Conservation (phyloP, 2,113 vertebrate genomes). For the Upupa epops region DNA sequence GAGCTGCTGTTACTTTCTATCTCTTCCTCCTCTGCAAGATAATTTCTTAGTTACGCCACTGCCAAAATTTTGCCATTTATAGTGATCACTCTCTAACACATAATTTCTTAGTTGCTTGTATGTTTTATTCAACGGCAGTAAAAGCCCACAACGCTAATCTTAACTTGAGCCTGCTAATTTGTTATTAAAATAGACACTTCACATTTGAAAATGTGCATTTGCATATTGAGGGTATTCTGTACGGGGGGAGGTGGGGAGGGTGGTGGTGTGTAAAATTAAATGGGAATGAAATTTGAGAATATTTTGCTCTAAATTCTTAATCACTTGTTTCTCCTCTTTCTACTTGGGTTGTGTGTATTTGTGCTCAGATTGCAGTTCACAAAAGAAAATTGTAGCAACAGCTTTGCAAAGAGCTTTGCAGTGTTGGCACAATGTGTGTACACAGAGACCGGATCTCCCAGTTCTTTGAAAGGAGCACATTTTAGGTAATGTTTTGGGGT, state of each 20-base stretch:
- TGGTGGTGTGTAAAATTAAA: background rate
- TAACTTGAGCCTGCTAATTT: background rate
- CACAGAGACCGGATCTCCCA: background rate
- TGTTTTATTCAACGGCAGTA: background rate
- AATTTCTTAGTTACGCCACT: background rate
- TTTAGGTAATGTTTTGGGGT: background rate
- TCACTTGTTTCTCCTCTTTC: background rate
- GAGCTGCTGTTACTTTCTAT: background rate
- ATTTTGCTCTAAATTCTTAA: background rate
- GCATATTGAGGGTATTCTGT: background rate
- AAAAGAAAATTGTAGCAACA: background rate
- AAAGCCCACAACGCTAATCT: background rate
- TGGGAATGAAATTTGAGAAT: background rate
- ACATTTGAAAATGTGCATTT: background rate
- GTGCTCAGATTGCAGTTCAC: background rate
- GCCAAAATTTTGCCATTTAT: background rate
- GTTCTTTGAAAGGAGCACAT: conserved; percentile 11
- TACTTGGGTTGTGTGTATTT: background rate
- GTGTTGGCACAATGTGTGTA: background rate
- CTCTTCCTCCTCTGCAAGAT: background rate
- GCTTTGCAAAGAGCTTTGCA: background rate
- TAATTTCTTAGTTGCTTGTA: background rate
- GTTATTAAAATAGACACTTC: background rate
- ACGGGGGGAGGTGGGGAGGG: too few relatives aligned
- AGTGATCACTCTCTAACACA: background rate